phyloP scores from a whole-genome alignment of 1,140 invertebrate genomes.

The Atopsyche davidsoni region DNA sequence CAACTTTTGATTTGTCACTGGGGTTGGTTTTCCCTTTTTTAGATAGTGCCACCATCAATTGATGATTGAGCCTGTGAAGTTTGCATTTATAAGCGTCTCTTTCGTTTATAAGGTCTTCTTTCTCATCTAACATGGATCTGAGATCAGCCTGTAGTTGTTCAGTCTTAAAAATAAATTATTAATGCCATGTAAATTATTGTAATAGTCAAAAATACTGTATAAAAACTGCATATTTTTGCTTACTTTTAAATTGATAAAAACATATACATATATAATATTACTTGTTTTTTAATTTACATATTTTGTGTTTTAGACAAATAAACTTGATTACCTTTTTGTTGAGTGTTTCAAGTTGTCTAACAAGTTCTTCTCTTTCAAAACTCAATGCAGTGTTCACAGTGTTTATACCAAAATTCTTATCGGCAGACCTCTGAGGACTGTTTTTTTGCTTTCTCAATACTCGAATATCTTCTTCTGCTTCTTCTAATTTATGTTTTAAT shows the following conservation, averaged over 20 bases:
- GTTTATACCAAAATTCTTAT: constrained; percentile 26
- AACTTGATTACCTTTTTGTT: constrained; percentile 52
- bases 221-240: too few relatives aligned
- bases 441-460: constrained; percentile 43
- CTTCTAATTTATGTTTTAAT: constrained; percentile 62
- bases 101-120: constrained; percentile 76
- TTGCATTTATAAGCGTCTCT: constrained; percentile 81
- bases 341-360: constrained; percentile 61
- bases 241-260: too few relatives aligned
- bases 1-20: constrained; percentile 32
- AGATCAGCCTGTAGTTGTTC: constrained; percentile 67
- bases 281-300: too few relatives aligned
- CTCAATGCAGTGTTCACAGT: constrained; percentile 40
- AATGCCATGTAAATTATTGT: too few relatives aligned
- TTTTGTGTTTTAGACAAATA: background rate
- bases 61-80: constrained; percentile 75
- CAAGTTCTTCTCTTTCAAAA: constrained; percentile 60
- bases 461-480: constrained; percentile 68
- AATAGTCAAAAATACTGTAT: too few relatives aligned
- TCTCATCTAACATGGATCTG: constrained; percentile 74
- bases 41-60: constrained; percentile 65
- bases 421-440: constrained; percentile 28
- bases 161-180: constrained; percentile 44
- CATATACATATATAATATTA: too few relatives aligned
- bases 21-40: constrained; percentile 37